Conservation (phyloP, 2,888 invertebrate species). For the Heliconius aoede region DNA sequence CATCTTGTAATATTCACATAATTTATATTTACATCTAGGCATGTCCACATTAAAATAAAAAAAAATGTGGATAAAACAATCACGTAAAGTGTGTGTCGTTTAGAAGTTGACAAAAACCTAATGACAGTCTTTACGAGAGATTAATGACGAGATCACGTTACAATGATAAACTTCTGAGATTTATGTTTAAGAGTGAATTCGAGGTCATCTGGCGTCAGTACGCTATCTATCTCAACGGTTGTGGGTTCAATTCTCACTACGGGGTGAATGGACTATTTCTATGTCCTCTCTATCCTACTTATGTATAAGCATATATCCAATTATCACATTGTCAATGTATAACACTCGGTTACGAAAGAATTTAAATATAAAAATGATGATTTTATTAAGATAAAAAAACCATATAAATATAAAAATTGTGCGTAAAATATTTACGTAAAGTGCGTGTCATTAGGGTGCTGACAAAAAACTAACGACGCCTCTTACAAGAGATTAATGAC, state of each 20-base stretch:
- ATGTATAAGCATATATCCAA: too few species aligned
- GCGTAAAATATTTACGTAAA: constrained; percentile 3
- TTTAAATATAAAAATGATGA: too few species aligned
- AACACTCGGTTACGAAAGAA: too few species aligned
- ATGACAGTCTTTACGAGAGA: constrained; percentile 19
- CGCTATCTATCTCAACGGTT: too few species aligned
- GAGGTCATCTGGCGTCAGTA: too few species aligned
- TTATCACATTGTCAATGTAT: too few species aligned
- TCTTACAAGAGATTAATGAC: constrained; percentile 24
- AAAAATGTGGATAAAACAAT: not conserved
- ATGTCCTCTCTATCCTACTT: too few species aligned
- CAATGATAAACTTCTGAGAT: constrained; percentile 19
- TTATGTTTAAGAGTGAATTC: too few species aligned
- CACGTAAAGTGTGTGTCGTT: constrained; percentile 26
- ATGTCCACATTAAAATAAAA: constrained; percentile 9
- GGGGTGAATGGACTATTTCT: too few species aligned
- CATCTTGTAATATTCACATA: not conserved
- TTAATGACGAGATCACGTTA: constrained; percentile 20
- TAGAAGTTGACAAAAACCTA: constrained; percentile 29
- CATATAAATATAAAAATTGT: too few species aligned
- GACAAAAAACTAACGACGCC: constrained; percentile 29
- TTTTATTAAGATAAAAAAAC: too few species aligned
- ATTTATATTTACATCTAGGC: not conserved
- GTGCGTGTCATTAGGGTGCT: constrained; percentile 29
- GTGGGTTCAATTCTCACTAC: too few species aligned